Percentiles rank a stretch among this genome's conserved stretches.
phyloP scores from a whole-genome alignment of 1,140 invertebrate genomes.

The Drosophila paulistorum region DNA sequence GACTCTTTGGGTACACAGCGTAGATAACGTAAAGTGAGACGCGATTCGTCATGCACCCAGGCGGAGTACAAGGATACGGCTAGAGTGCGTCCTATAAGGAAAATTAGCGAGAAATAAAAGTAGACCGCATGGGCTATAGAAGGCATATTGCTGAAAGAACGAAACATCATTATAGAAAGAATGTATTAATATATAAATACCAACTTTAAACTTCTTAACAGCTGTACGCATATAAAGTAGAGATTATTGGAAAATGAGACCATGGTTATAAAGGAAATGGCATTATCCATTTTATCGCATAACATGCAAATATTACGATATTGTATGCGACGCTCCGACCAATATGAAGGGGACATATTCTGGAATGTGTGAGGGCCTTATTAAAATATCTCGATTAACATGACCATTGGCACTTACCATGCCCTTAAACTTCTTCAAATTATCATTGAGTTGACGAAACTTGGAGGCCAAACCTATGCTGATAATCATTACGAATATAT shows the following conservation, averaged over 20 bases:
- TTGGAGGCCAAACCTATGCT: slow-evolving; percentile 70
- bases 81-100: slow-evolving; percentile 85
- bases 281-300: slow-evolving; percentile 70
- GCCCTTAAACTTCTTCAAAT: slow-evolving; percentile 73
- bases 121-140: slow-evolving; percentile 83
- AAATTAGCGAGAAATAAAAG: slow-evolving; percentile 87
- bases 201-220: slow-evolving; percentile 74
- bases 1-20: slow-evolving; percentile 85
- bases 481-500: slow-evolving; percentile 80
- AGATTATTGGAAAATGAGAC: slow-evolving; percentile 81
- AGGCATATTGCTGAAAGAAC: slow-evolving; percentile 70
- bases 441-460: slow-evolving; percentile 75
- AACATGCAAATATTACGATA: slow-evolving; percentile 78
- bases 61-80: slow-evolving; percentile 86
- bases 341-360: slow-evolving; percentile 69
- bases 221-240: slow-evolving; percentile 80
- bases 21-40: slow-evolving; percentile 84
- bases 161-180: too few species aligned
- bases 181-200: slow-evolving; percentile 14
- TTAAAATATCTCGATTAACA: neutral
- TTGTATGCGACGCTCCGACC: slow-evolving; percentile 72
- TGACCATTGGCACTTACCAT: slow-evolving; percentile 47
- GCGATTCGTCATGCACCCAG: slow-evolving; percentile 86
- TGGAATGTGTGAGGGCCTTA: slow-evolving; percentile 16
- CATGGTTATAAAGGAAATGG: slow-evolving; percentile 80